Conservation (phyloP, 2,888 invertebrate species). For the Luffia ferchaultella region DNA sequence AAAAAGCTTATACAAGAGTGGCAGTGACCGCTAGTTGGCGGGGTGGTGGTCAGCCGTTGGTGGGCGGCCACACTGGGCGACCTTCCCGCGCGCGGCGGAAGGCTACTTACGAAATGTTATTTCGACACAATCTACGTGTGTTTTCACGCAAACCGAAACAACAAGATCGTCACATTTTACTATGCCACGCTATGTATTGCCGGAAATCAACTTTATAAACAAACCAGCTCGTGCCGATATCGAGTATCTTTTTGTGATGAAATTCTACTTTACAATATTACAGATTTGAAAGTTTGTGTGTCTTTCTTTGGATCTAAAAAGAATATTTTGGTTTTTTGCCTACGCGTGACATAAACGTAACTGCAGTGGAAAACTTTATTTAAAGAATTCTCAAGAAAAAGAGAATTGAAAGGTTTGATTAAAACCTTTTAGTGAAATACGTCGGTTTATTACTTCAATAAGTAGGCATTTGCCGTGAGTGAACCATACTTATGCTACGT, state of each 20-base stretch:
- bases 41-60: background rate
- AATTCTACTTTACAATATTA: background rate
- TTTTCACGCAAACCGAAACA: background rate
- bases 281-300: background rate
- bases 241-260: background rate
- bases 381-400: too few species aligned
- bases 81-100: background rate
- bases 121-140: background rate
- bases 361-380: background rate
- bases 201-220: background rate
- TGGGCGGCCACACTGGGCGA: background rate
- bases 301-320: background rate
- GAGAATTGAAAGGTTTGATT: too few species aligned
- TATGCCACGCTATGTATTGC: background rate
- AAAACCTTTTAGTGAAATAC: too few species aligned
- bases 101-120: background rate
- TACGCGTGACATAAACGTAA: background rate
- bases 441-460: too few species aligned
- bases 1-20: background rate
- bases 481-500: too few species aligned
- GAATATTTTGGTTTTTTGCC: background rate
- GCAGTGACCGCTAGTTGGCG: background rate
- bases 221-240: background rate
- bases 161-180: background rate
- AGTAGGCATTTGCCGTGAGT: too few species aligned